A percentile compares a stretch with the other conserved stretches of the same genome.
Evolutionary conservation across 2,797 vertebrate genomes (phyloP).

Genomic region (Euphonia xanthogaster): DNA sequence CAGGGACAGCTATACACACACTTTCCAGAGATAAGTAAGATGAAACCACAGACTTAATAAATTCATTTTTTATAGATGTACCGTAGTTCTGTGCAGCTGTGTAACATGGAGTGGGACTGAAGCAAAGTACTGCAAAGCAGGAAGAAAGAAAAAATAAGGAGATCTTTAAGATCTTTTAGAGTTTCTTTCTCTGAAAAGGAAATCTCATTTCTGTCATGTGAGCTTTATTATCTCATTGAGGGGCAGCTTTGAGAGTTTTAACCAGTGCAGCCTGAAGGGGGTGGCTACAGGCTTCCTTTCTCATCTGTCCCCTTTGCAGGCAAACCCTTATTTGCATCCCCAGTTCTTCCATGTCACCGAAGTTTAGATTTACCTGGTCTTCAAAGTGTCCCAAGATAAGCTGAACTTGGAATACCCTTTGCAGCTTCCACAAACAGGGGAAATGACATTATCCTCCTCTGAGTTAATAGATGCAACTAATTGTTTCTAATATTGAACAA

Average conservation of each 20-base stretch:
- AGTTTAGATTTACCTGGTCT: neutral
- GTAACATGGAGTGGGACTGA: neutral
- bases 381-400: neutral
- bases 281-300: neutral
- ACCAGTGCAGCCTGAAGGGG: neutral
- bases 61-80: neutral
- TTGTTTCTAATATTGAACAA: neutral
- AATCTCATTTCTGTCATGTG: neutral
- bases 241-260: neutral
- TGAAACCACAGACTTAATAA: slow-evolving; percentile 28
- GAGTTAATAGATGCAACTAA: neutral
- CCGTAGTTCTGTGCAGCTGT: neutral
- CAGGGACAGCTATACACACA: neutral
- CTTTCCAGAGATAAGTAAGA: slow-evolving; percentile 27
- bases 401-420: neutral
- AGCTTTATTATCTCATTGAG: neutral
- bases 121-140: neutral
- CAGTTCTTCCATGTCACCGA: neutral
- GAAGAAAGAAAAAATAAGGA: neutral
- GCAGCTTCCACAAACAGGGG: neutral
- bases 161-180: neutral
- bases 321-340: neutral
- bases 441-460: neutral
- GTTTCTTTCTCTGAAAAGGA: neutral
- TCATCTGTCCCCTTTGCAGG: neutral